Evolutionary conservation across 2,113 vertebrate species (phyloP).

Genomic region (Rousettus leschenaultii): DNA sequence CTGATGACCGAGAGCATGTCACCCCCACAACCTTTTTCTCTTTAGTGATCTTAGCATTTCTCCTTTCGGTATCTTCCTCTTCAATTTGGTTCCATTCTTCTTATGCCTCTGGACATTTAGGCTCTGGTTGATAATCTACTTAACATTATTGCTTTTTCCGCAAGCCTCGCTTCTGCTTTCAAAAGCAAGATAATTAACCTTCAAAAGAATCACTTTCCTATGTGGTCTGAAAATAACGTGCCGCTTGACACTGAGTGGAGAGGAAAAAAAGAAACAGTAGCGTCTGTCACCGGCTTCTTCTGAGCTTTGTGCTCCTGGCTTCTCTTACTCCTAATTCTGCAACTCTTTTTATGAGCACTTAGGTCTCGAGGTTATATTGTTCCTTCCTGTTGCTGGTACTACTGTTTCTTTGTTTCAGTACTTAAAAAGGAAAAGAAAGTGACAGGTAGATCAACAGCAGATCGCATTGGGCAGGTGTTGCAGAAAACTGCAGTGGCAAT

Average conservation of each 20-base stretch:
- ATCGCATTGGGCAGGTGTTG: not conserved
- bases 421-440: not conserved
- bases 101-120: not conserved
- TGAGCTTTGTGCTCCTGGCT: not conserved
- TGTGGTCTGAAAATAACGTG: not conserved
- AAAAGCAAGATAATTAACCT: not conserved
- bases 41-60: too few relatives aligned
- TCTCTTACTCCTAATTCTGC: not conserved
- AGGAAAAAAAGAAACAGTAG: not conserved
- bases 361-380: not conserved
- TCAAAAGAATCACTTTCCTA: not conserved
- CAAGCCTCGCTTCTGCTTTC: not conserved
- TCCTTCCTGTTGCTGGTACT: not conserved
- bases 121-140: not conserved
- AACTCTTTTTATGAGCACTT: not conserved
- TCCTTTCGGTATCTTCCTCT: not conserved
- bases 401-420: not conserved
- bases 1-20: not conserved
- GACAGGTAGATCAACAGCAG: too few relatives aligned
- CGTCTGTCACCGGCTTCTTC: rapidly evolving
- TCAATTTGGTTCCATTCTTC: not conserved
- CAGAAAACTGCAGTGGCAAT: not conserved
- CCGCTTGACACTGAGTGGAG: too few relatives aligned
- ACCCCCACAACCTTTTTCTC: not conserved
- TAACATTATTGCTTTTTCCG: not conserved